A percentile compares a stretch with the other conserved stretches of the same genome.
phyloP scores from a whole-genome alignment of 1,140 invertebrate genomes.

The Watersipora subatra region DNA sequence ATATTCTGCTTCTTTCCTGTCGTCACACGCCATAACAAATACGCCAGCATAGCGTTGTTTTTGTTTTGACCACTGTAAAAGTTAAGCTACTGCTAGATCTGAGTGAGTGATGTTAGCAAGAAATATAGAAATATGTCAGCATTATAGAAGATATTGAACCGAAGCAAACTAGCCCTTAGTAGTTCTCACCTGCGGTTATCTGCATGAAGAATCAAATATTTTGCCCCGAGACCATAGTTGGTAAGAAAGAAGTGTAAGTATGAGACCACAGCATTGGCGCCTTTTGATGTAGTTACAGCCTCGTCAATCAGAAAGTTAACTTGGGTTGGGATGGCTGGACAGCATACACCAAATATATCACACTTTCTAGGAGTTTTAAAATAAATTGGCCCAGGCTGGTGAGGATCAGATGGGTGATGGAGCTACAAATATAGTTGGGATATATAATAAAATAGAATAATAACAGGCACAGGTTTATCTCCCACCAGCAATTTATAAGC shows the following conservation, averaged over 20 bases:
- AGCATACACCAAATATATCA: slow-evolving; percentile 17
- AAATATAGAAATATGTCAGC: no score
- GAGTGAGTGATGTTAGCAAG: no score
- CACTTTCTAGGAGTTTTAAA: slow-evolving; percentile 17
- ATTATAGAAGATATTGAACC: no score
- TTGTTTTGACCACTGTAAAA: slow-evolving; percentile 21
- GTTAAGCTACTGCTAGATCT: no score
- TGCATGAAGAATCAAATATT: no score
- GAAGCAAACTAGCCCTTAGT: no score
- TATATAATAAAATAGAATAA: neutral
- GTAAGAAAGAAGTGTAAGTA: no score
- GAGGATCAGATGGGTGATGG: slow-evolving; percentile 13
- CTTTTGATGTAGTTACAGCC: neutral
- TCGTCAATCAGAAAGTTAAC: slow-evolving; percentile 16
- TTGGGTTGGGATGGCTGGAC: slow-evolving; percentile 13
- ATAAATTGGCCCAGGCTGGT: slow-evolving; percentile 18
- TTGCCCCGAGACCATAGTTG: no score
- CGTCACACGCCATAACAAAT: slow-evolving; percentile 16
- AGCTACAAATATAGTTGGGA: slow-evolving; percentile 1
- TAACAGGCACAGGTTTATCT: no score
- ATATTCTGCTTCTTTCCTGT: slow-evolving; percentile 10
- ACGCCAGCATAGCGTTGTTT: slow-evolving; percentile 18
- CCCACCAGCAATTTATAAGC: no score
- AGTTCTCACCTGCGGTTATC: no score
- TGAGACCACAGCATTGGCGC: no score